A percentile compares a stretch with the other conserved stretches of the same genome.
Evolutionary conservation across 2,797 vertebrate genomes (phyloP).

Genomic region (Chanos chanos): DNA sequence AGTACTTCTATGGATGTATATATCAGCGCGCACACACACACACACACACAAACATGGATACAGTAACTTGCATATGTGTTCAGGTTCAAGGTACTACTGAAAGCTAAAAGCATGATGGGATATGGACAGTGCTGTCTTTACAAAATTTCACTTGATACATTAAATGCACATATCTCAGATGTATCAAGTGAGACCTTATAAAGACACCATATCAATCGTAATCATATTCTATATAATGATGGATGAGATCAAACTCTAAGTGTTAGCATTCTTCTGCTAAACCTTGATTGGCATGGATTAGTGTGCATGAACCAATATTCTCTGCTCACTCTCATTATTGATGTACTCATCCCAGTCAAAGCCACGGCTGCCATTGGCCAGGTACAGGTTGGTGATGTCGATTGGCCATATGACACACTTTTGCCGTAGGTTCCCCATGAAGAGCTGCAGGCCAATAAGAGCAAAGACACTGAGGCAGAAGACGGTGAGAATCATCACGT

Average conservation of each 20-base stretch:
- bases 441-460: conserved; percentile 96
- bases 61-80: conserved; percentile 35
- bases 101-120: conserved; percentile 42
- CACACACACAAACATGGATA: conserved; percentile 27
- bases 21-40: conserved; percentile 28
- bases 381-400: conserved; percentile 79
- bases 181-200: background rate
- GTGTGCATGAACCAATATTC: no score
- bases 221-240: background rate
- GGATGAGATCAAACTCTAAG: no score
- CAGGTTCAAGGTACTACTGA: conserved; percentile 20
- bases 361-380: conserved; percentile 80
- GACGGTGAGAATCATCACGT: conserved; percentile 99
- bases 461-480: conserved; percentile 99
- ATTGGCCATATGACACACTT: conserved; percentile 97
- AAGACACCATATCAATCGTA: background rate
- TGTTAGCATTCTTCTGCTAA: no score
- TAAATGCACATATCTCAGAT: no score
- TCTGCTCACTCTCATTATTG: conserved; percentile 92
- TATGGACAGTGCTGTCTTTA: background rate
- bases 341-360: conserved; percentile 94
- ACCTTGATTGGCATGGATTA: no score
- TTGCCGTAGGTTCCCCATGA: conserved; percentile 97
- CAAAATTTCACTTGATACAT: background rate
- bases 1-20: conserved; percentile 18